Evolutionary conservation across 1,140 invertebrate genomes (phyloP), one percentile per base, ranked within the genome.

Genomic region (Brachionus koreanus): DNA sequence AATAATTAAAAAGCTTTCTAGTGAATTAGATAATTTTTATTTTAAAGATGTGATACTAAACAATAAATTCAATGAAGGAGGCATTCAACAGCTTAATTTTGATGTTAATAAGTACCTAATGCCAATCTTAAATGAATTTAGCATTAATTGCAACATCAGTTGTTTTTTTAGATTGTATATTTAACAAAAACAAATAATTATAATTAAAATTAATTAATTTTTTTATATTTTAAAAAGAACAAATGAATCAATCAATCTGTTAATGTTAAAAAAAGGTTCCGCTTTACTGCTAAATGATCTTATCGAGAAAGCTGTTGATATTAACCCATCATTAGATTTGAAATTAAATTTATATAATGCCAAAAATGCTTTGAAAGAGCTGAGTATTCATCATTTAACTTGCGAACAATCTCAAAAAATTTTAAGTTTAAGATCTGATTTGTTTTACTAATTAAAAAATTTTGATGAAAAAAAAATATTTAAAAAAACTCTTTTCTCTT

Each of bases 291-390:
- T 79, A 5, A 79, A 79, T 42, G 33, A 37, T 19, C 25, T 61
- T 13, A 35, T 79, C 5, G 33, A 65, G 19, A 79, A 79, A 37
- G 76, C 76, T 2, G 23, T 74, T 12, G 25, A 19, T 25, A 42
- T 74, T 42, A 10, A 74, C 5, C 23, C 42, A 10, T 37, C 13
- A 57, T 29, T 61, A 10, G 33, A 29, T 79, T 10, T 29, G 42
- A 65, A 79, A 74, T 46, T 46, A 35, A 61, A 42, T n/a, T 1
- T 5, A 33, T 79, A 79, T 37, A 65, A 61, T 23, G 76, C 76
- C n/a, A 57, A 65, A 39, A 79, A 79, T 61, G 76, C 76, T 19
- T 35, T 79, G 12, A 79, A 79, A 79, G 76, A 79, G 42, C 23
- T 79, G 0, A 52, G 33, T 23, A 65, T 79, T 61, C 46, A 61